These are phyloP conservation scores for Heliocidaris tuberculata DNA, from an alignment of 35 echinoderm and acorn worm genomes.

Conservation along the genomic window DNA sequence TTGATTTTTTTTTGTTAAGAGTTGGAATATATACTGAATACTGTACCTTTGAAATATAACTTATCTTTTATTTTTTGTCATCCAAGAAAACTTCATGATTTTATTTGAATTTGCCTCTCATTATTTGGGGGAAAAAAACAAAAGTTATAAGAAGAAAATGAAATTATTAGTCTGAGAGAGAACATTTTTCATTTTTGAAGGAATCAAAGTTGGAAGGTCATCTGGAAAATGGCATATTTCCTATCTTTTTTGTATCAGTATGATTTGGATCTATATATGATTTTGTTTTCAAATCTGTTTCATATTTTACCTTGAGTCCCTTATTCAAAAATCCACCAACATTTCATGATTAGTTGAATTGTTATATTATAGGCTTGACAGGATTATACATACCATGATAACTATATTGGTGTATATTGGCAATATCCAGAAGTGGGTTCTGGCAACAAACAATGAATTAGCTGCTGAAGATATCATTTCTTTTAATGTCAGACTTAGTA, in stretches of 20 bases:
- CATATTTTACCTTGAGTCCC: background rate
- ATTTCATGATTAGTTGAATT: background rate
- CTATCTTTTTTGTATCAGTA: background rate
- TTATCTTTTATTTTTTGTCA: background rate
- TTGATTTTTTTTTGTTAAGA: background rate
- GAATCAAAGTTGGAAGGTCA: background rate
- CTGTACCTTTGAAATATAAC: background rate
- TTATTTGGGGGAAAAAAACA: background rate
- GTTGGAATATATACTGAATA: background rate
- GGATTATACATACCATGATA: background rate
- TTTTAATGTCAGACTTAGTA: background rate
- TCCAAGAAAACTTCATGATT: background rate
- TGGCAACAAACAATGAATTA: background rate
- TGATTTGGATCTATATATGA: background rate
- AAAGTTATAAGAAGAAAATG: background rate
- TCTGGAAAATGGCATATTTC: background rate
- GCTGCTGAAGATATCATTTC: background rate
- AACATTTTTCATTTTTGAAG: background rate
- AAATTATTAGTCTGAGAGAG: background rate
- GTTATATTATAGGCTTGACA: no score
- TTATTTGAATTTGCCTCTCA: background rate
- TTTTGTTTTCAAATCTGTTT: background rate
- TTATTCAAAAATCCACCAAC: background rate
- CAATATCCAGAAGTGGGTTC: background rate
- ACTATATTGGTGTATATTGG: background rate